A percentile compares a stretch with the other conserved stretches of the same genome.
phyloP scores from a whole-genome alignment of 2,888 invertebrate species.

The Salpingus planirostris region DNA sequence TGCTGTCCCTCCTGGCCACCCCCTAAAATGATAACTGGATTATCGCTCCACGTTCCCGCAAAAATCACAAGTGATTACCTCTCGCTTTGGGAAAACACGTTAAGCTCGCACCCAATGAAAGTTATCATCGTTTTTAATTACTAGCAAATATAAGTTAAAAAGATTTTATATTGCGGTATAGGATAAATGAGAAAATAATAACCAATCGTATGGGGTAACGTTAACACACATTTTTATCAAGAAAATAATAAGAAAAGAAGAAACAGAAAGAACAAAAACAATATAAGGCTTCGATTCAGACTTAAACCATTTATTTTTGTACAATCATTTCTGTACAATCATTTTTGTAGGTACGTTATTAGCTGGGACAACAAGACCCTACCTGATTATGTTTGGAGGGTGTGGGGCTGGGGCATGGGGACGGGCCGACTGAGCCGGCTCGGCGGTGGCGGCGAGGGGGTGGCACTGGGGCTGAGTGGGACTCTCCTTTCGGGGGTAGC shows the following conservation, averaged over 20 bases:
- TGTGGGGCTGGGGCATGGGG: conserved; percentile 42
- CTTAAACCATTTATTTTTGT: too few relatives aligned
- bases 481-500: conserved; percentile 58
- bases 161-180: background rate
- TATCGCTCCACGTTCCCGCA: conserved; percentile 33
- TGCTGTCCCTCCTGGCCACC: too few relatives aligned
- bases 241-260: too few relatives aligned
- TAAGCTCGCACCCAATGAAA: too few relatives aligned
- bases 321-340: background rate
- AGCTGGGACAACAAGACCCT: conserved; percentile 39
- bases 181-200: background rate
- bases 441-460: conserved; percentile 54
- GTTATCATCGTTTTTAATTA: too few relatives aligned
- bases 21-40: conserved; percentile 31
- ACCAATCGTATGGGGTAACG: too few relatives aligned
- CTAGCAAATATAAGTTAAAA: background rate
- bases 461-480: conserved; percentile 50
- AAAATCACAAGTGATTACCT: too few relatives aligned
- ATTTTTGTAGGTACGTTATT: conserved; percentile 10
- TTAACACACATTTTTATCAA: too few relatives aligned
- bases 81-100: too few relatives aligned
- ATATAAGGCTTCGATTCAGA: conserved; percentile 27
- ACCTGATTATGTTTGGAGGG: conserved; percentile 41
- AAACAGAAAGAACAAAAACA: too few relatives aligned
- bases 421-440: conserved; percentile 45